Evolutionary conservation across 2,888 invertebrate genomes (phyloP).

Genomic region (Alcis repandata): DNA sequence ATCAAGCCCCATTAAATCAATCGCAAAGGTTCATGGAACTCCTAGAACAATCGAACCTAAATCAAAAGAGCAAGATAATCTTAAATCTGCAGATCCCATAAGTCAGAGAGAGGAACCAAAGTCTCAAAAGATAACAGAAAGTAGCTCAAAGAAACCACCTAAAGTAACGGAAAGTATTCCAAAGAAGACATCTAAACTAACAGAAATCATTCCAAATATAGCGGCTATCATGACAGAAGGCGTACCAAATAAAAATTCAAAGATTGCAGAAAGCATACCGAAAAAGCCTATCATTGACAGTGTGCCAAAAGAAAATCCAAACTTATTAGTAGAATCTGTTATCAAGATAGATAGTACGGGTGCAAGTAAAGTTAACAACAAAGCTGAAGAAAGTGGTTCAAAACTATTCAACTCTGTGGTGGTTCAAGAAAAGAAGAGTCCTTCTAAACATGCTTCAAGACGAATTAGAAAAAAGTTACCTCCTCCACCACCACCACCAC

Average conservation of each 20-base stretch:
- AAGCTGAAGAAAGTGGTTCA: constrained; percentile 30
- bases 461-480: constrained; percentile 77
- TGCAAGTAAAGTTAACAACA: constrained; percentile 9
- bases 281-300: constrained; percentile 35
- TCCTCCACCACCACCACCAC: constrained; percentile 79
- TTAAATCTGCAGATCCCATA: constrained; percentile 14
- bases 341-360: constrained; percentile 35
- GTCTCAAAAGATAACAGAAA: constrained; percentile 38
- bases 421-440: constrained; percentile 64
- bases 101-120: constrained; percentile 50
- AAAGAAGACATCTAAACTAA: constrained; percentile 45
- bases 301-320: constrained; percentile 39
- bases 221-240: constrained; percentile 33
- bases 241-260: constrained; percentile 22
- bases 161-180: constrained; percentile 46
- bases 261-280: constrained; percentile 9
- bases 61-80: constrained; percentile 53
- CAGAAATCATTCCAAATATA: constrained; percentile 35
- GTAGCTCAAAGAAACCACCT: constrained; percentile 26
- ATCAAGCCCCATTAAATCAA: constrained; percentile 66
- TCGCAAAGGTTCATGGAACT: constrained; percentile 78
- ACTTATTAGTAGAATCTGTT: constrained; percentile 34
- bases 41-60: constrained; percentile 72
- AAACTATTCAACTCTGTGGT: constrained; percentile 30
- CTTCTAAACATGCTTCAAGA: constrained; percentile 69